Base-by-base conservation (phyloP, 2,888 invertebrate species). In the Mesorhabditis belari region DNA sequence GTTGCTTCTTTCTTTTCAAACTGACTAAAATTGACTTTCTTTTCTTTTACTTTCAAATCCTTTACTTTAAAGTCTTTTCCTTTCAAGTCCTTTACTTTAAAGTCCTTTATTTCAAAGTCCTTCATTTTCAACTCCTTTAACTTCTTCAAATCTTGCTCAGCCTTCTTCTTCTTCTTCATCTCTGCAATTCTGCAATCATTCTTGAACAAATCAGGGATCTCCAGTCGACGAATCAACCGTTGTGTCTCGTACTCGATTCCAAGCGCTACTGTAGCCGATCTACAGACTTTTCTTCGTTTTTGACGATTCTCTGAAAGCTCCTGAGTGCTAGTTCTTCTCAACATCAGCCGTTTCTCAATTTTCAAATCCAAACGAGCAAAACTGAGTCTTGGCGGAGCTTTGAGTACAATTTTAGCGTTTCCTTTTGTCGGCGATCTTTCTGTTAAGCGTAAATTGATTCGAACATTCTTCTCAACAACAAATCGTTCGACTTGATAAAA, bases 401-500 rank as follows among this genome's bases (percentile, higher is more conserved):
- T 68, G 4, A 71, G 60, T n/a, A 51, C 26, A 49, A 73, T 63
- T 9, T 56, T 51, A 3, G 66, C 62, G 3, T 55, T 59, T 21
- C 64, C 64, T 29, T 70, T 64, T 28, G 67, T 65, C 2, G 70
- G 73, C 17, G 74, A 69, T 58, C 73, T 25, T 57, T 72, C 73
- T 2, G 78, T 78, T 51, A 78, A 65, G 23, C 78, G 62, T 26
- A 78, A 65, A 57, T 78, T 77, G 52, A 76, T 69, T 6, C 76
- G 61, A 23, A 77, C 70, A 35, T 72, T 69, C 60, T 73, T 76
- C 61, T 79, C 75, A 12, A 69, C 68, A 23, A 68, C 55, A 5
- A 61, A 60, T 9, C 67, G 63, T 35, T 66, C 66, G 6, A 63
- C 58, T 44, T 68, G 64, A 58, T 75, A 78, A 63, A 77, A 78